A percentile compares a stretch with the other conserved stretches of the same genome.
phyloP scores from a whole-genome alignment of 2,888 invertebrate genomes.

The Morpho helenor region DNA sequence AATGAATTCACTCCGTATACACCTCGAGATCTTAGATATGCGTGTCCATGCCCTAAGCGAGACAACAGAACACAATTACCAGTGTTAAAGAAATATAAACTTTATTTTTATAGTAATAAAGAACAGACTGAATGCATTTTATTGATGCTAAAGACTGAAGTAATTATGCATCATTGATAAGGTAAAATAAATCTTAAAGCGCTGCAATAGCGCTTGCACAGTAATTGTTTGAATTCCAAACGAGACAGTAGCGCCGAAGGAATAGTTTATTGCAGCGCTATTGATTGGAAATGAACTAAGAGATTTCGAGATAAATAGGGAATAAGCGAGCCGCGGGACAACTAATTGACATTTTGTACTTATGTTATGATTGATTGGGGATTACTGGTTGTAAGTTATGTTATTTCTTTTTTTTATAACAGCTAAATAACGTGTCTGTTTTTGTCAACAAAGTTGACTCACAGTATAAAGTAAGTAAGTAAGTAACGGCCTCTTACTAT shows the following conservation, averaged over 20 bases:
- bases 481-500: too few species aligned
- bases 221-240: constrained; percentile 29
- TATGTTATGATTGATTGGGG: background rate
- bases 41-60: constrained; percentile 49
- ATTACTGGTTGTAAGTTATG: background rate
- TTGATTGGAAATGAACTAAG: constrained; percentile 41
- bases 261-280: constrained; percentile 42
- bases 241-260: constrained; percentile 38
- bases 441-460: too few species aligned
- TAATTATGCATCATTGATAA: constrained; percentile 30
- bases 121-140: constrained; percentile 16
- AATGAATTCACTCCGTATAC: constrained; percentile 68
- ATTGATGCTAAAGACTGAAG: constrained; percentile 23
- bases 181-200: constrained; percentile 31
- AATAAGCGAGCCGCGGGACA: constrained; percentile 16
- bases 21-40: constrained; percentile 68
- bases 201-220: constrained; percentile 24
- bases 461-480: too few species aligned
- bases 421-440: background rate
- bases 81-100: constrained; percentile 28
- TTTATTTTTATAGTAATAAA: constrained; percentile 28
- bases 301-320: constrained; percentile 20
- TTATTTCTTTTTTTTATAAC: background rate
- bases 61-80: constrained; percentile 23
- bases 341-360: constrained; percentile 22